Conservation (phyloP, 1,140 invertebrate genomes). For the Steinernema feltiae region DNA sequence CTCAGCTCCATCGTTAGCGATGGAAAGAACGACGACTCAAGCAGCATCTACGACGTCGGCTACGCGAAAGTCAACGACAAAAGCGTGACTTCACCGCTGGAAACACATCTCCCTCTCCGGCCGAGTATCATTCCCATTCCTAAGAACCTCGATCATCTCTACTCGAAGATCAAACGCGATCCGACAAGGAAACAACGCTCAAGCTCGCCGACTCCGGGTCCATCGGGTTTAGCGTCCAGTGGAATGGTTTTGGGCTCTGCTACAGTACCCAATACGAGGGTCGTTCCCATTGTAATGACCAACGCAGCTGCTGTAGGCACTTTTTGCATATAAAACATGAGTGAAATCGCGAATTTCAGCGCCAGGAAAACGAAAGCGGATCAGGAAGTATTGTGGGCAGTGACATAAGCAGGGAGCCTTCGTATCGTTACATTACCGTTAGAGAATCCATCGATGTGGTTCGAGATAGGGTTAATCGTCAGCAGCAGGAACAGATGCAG, state of each 20-base stretch:
- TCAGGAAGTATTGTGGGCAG: neutral
- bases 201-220: neutral
- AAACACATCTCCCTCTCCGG: neutral
- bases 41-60: slow-evolving; percentile 28
- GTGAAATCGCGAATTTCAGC: neutral
- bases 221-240: neutral
- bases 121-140: neutral
- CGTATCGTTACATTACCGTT: slow-evolving; percentile 29
- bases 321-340: neutral
- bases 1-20: slow-evolving; percentile 20
- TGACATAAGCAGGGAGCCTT: slow-evolving; percentile 23
- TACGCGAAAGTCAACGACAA: slow-evolving; percentile 27
- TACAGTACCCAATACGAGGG: neutral
- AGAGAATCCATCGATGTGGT: slow-evolving; percentile 17
- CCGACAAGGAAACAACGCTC: slow-evolving; percentile 8
- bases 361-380: neutral
- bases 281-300: neutral
- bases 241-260: neutral
- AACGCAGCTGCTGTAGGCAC: neutral
- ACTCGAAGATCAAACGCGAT: slow-evolving; percentile 16
- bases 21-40: slow-evolving; percentile 19
- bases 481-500: neutral
- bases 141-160: slow-evolving; percentile 25
- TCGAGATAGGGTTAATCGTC: neutral
- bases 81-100: neutral